Conservation (phyloP, 92 coral and sea anemone genomes). For the Montipora capitata region DNA sequence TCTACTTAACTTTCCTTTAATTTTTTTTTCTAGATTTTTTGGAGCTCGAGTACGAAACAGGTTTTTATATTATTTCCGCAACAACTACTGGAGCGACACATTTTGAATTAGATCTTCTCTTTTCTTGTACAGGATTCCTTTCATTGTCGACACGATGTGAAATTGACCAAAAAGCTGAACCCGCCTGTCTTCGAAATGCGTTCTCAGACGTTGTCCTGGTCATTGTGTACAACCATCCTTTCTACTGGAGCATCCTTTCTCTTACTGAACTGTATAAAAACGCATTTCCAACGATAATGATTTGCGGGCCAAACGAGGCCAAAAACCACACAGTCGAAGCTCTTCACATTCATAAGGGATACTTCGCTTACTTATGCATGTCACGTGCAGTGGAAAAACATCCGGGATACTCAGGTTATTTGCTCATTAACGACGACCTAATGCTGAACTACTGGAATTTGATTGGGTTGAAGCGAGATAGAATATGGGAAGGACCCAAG, state of each 20-base stretch:
- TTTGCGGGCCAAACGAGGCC: constrained; percentile 81
- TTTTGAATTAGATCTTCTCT: background rate
- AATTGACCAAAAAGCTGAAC: background rate
- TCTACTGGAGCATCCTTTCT: constrained; percentile 79
- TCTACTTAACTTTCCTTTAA: too few relatives aligned
- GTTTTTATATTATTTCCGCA: too few relatives aligned
- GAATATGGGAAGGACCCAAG: constrained; percentile 92
- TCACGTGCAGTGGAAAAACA: constrained; percentile 86
- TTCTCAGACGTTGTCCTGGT: constrained; percentile 80
- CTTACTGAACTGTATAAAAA: constrained; percentile 73
- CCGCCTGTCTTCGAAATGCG: constrained; percentile 55
- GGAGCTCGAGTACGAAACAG: too few relatives aligned
- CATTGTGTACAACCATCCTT: constrained; percentile 82
- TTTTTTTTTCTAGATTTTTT: too few relatives aligned
- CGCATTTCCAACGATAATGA: constrained; percentile 82
- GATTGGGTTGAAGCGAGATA: constrained; percentile 60
- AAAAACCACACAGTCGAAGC: constrained; percentile 68
- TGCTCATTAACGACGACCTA: constrained; percentile 89
- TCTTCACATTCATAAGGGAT: constrained; percentile 76
- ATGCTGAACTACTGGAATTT: constrained; percentile 91
- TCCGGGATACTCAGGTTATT: constrained; percentile 82
- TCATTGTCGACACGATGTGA: background rate
- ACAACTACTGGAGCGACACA: too few relatives aligned
- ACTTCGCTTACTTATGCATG: constrained; percentile 85
- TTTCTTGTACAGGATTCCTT: constrained; percentile 14